Percentiles rank a stretch among this genome's conserved stretches.
Evolutionary conservation across 2,113 vertebrate genomes (phyloP).

Genomic region (Drymodes brunneopygia): DNA sequence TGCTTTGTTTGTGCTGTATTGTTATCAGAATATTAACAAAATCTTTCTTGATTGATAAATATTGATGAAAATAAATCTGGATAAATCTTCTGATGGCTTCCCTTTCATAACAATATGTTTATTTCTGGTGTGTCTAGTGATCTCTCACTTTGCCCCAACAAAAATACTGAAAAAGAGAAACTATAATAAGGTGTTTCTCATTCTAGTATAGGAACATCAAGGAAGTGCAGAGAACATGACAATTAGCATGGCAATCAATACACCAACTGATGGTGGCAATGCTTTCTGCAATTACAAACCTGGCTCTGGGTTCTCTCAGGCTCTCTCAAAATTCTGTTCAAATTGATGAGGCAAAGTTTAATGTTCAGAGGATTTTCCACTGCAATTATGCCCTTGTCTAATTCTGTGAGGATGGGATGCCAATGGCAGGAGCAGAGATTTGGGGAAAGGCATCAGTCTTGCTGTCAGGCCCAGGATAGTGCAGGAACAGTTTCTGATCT

Average conservation of each 20-base stretch:
- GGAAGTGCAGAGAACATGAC: neutral
- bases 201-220: neutral
- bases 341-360: neutral
- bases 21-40: neutral
- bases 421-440: neutral
- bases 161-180: neutral
- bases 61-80: neutral
- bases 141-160: neutral
- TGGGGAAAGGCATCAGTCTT: neutral
- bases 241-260: neutral
- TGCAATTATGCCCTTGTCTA: neutral
- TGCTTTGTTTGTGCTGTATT: neutral
- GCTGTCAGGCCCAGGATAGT: fast-evolving
- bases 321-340: neutral
- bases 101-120: neutral
- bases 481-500: neutral
- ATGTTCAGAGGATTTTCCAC: neutral
- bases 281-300: neutral
- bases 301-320: neutral
- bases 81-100: neutral
- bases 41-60: neutral
- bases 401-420: neutral
- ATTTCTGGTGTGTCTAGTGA: neutral
- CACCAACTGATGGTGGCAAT: neutral
- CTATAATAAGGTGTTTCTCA: neutral